Base-by-base conservation (phyloP, 2,888 invertebrate species). In the Ischnura elegans region DNA sequence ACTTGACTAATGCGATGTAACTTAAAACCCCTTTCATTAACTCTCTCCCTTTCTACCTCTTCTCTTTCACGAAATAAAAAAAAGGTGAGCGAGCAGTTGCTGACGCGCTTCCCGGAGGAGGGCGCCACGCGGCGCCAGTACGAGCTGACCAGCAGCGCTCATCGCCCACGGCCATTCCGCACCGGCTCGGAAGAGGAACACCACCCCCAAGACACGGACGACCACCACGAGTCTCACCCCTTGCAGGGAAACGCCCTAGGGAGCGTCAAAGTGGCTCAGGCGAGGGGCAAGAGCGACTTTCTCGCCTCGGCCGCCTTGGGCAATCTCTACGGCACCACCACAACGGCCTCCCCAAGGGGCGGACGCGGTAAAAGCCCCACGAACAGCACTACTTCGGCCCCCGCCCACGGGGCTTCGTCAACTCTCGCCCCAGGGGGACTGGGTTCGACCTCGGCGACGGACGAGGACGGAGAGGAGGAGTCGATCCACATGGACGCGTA, bases 51-150 rank as follows among this genome's bases (percentile, higher is more conserved):
- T n/a, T n/a, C n/a, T 47, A 10, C 47, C 8, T 47, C 47, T n/a
- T 47, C 47, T 47, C 47, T 47, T 47, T 16, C 47, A 6, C 47
- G 16, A 47, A 47, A 47, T 47, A 10, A 47, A 6, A n/a, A 51
- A 66, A 90, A 90, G 90, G 90, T 90, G 6, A 90, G 61, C 45
- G 90, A 90, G 43, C 43, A 90, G 90, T 43, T 61, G n/a, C 55
- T 90, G 43, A 90, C 90, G 42, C 43, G 90, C n/a, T 90, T 90
- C 43, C 61, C 90, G 0, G 90, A 61, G 43, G n/a, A n/a, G n/a
- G n/a, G n/a, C n/a, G 43, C 43, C 61, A 66, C 61, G 19, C 43
- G 13, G 2, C 61, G 90, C n/a, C 90, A 90, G 43, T 90, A 90
- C 16, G 61, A 90, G 61, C 61, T 55, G 61, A 43, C 90, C 61